A percentile compares a stretch with the other conserved stretches of the same genome.
Conservation (phyloP, 2,888 invertebrate genomes). For the Epirrita christyi region DNA sequence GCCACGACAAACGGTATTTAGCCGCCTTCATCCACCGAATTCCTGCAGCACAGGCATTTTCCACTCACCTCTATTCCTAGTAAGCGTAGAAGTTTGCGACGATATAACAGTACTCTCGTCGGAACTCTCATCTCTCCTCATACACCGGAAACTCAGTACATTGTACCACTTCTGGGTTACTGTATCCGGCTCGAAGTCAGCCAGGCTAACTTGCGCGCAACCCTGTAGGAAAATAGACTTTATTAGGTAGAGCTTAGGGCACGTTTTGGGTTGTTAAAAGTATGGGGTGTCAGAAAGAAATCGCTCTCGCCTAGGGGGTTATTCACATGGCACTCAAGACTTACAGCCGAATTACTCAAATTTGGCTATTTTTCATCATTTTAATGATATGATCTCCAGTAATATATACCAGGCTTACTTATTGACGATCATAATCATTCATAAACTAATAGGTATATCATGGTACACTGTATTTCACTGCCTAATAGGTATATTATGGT, state of each 20-base stretch:
- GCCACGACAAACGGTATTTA: no score
- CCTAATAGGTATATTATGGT: no score
- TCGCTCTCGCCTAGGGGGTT: slow-evolving; percentile 78
- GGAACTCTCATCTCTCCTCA: slow-evolving; percentile 94
- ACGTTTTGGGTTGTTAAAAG: not conserved
- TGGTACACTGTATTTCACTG: no score
- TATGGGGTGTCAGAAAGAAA: slow-evolving; percentile 54
- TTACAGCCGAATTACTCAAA: slow-evolving; percentile 75
- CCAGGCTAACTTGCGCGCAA: slow-evolving; percentile 97
- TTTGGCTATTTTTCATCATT: slow-evolving; percentile 83
- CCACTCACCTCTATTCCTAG: slow-evolving; percentile 90
- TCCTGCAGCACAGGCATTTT: no score
- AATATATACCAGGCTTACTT: no score
- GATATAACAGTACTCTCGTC: slow-evolving; percentile 98
- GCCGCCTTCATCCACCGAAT: no score
- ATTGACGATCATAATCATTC: no score
- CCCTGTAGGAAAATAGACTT: slow-evolving; percentile 88
- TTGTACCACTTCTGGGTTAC: slow-evolving; percentile 97
- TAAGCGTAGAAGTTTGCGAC: slow-evolving; percentile 97
- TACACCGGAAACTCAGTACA: slow-evolving; percentile 88
- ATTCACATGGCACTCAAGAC: slow-evolving; percentile 81
- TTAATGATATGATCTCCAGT: no score
- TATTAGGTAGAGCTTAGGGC: slow-evolving; percentile 5
- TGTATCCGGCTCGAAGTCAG: slow-evolving; percentile 94
- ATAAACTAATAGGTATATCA: no score